Percentiles rank a stretch among this genome's conserved stretches.
These are phyloP conservation scores for Stenopsyche tienmushanensis DNA, from an alignment of 1,140 invertebrate species.

Conservation along the genomic window DNA sequence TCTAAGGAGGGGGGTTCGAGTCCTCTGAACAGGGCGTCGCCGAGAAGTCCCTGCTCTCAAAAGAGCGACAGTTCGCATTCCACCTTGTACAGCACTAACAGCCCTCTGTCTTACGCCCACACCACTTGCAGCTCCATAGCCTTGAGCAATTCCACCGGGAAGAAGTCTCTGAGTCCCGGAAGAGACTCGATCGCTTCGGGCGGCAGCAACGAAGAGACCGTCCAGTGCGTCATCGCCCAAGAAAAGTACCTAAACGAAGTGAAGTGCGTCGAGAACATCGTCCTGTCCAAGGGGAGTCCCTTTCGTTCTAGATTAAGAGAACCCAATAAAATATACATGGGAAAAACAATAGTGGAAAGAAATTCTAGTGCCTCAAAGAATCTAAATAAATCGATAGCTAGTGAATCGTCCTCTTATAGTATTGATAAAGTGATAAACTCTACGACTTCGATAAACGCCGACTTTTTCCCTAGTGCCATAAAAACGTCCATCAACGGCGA, in stretches of 20 bases:
- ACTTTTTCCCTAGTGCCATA: constrained; percentile 5
- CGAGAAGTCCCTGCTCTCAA: constrained; percentile 35
- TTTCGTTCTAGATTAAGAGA: constrained; percentile 37
- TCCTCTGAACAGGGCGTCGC: constrained; percentile 35
- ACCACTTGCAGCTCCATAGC: constrained; percentile 57
- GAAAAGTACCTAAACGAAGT: constrained; percentile 56
- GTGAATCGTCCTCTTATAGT: constrained; percentile 21
- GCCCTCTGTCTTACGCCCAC: constrained; percentile 54
- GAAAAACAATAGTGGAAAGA: constrained; percentile 23
- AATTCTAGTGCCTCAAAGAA: constrained; percentile 29
- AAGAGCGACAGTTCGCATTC: constrained; percentile 37
- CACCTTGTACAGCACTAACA: constrained; percentile 47
- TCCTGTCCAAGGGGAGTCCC: constrained; percentile 49
- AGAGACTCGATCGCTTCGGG: constrained; percentile 50
- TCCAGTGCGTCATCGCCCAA: constrained; percentile 57
- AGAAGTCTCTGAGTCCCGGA: constrained; percentile 51
- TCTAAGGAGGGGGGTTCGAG: constrained; percentile 25
- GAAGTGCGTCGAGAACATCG: constrained; percentile 54
- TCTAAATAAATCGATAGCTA: constrained; percentile 32
- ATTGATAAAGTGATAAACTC: constrained; percentile 27
- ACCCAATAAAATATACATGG: constrained; percentile 28
- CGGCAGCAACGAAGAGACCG: constrained; percentile 39
- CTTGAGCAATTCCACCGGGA: constrained; percentile 55
- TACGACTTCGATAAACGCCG: constrained; percentile 18
- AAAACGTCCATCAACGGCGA: constrained; percentile 28